A percentile compares a stretch with the other conserved stretches of the same genome.
Conservation (phyloP, 2,113 vertebrate species). For the Serilophus lunatus region DNA sequence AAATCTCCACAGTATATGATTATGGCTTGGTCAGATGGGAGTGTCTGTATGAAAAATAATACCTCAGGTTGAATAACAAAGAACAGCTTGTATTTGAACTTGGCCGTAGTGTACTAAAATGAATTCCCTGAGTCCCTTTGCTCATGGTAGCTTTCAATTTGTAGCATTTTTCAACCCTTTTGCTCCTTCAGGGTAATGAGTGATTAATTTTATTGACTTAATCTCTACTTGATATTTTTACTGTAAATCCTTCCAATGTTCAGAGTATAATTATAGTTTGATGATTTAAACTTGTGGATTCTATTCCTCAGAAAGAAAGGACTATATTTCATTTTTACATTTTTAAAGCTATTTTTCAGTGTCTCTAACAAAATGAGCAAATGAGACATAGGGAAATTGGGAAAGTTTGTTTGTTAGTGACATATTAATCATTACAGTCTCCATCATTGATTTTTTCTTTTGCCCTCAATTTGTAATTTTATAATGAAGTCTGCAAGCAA, state of each 20-base stretch:
- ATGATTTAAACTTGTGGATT: slow-evolving; percentile 56
- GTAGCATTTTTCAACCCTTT: slow-evolving; percentile 49
- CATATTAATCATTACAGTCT: background rate
- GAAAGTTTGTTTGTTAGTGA: background rate
- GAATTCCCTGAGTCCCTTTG: slow-evolving; percentile 48
- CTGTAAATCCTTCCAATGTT: slow-evolving; percentile 58
- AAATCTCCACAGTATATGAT: slow-evolving; percentile 10
- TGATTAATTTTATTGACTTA: slow-evolving; percentile 72
- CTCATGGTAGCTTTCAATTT: slow-evolving; percentile 60
- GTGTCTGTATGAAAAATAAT: slow-evolving; percentile 37
- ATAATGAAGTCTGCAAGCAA: background rate
- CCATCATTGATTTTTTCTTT: background rate
- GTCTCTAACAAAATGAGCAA: background rate
- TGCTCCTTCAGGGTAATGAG: slow-evolving; percentile 26
- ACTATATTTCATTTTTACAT: background rate
- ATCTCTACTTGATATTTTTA: slow-evolving; percentile 64
- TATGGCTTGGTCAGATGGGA: slow-evolving; percentile 53
- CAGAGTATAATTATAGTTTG: slow-evolving; percentile 54
- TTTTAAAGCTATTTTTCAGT: background rate
- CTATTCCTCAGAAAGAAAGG: background rate
- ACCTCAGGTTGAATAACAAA: slow-evolving; percentile 60
- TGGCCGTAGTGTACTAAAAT: slow-evolving; percentile 41
- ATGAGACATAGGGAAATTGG: background rate
- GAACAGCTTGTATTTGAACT: slow-evolving; percentile 70
- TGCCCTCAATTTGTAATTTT: background rate